phyloP scores from a whole-genome alignment of 2,797 vertebrate genomes.

The Strix occidentalis region DNA sequence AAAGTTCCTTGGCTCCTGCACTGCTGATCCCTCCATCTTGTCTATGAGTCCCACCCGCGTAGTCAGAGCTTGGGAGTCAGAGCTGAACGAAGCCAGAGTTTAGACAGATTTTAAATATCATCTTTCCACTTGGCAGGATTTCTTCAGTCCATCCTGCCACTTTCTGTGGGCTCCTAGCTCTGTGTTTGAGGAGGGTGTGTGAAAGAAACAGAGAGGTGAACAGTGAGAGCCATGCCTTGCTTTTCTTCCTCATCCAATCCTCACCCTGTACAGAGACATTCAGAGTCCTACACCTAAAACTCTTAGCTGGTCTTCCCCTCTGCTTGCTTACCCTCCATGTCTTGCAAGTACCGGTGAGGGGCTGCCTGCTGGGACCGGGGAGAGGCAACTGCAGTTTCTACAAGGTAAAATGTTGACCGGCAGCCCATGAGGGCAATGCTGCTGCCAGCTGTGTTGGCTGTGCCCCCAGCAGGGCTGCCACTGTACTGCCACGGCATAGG shows the following conservation, averaged over 20 bases:
- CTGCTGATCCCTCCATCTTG: not conserved
- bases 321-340: not conserved
- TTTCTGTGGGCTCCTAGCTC: not conserved
- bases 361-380: not conserved
- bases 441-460: not conserved
- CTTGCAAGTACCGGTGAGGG: not conserved
- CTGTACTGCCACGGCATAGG: accelerated
- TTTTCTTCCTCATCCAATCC: not conserved
- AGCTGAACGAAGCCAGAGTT: not conserved
- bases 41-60: not conserved
- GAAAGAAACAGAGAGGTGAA: not conserved
- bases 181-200: not conserved
- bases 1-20: not conserved
- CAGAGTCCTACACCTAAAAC: not conserved
- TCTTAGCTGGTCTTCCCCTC: not conserved
- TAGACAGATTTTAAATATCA: not conserved
- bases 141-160: not conserved
- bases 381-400: not conserved
- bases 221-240: not conserved
- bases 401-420: not conserved
- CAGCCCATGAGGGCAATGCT: not conserved
- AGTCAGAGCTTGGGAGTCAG: not conserved
- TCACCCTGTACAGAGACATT: not conserved
- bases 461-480: not conserved
- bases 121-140: not conserved